A percentile compares a stretch with the other conserved stretches of the same genome.
These are phyloP conservation scores for Danionella dracula DNA, from an alignment of 2,797 vertebrate genomes.

Conservation along the genomic window DNA sequence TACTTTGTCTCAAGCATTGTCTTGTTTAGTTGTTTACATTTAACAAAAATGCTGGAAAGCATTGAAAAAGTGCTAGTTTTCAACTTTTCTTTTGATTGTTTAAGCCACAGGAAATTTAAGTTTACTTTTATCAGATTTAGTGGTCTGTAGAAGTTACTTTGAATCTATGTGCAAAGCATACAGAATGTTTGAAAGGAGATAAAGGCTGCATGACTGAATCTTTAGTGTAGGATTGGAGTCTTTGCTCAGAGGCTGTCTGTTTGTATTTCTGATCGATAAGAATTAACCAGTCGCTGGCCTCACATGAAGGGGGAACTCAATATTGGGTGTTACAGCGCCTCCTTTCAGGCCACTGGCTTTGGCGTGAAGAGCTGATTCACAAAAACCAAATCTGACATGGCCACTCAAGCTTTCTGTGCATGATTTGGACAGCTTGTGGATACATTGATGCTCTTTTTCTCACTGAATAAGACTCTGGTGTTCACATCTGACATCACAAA, in stretches of 20 bases:
- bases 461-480: neutral
- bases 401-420: constrained; percentile 10
- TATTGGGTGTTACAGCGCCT: constrained; percentile 6
- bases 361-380: neutral
- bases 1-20: no score
- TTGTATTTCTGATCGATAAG: constrained; percentile 39
- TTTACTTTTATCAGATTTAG: no score
- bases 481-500: neutral
- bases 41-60: no score
- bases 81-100: no score
- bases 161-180: no score
- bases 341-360: constrained; percentile 1
- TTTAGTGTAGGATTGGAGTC: neutral
- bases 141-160: no score
- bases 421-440: constrained; percentile 37
- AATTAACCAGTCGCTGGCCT: constrained; percentile 26
- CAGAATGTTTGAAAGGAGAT: no score
- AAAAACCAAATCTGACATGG: constrained; percentile 25
- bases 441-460: constrained; percentile 15
- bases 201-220: no score
- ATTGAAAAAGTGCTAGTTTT: no score
- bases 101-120: no score
- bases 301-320: constrained; percentile 20
- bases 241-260: neutral
- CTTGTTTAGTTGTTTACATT: no score